Evolutionary conservation across 2,113 vertebrate genomes (phyloP), one percentile per base, ranked within the genome.

Genomic region (Galemys pyrenaicus): DNA sequence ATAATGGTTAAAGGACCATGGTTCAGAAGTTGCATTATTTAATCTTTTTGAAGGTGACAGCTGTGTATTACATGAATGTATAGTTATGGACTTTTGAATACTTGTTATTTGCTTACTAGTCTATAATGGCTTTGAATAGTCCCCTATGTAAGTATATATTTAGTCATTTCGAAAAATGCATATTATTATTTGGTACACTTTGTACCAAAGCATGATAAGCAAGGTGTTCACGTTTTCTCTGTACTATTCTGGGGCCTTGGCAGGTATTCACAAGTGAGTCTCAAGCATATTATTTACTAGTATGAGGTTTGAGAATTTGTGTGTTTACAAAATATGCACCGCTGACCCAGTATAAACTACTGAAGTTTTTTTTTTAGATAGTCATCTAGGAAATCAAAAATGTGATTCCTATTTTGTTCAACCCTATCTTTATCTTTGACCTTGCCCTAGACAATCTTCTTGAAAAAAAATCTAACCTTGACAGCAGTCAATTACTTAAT

Each of bases 251-350:
- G 96, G 94, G 96, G 64, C 70, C 87, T 92, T 97, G 93, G 91
- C 96, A 98, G 89, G 73, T 97, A 98, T 98, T 98, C 97, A 95
- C 89, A 97, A 98, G 96, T 94, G 84, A 97, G 96, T 97, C 92
- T 98, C 97, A 98, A 98, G 97, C 96, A 97, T 92, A 97, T 98
- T 97, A 98, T 98, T 98, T 98, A 98, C 92, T 97, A 91, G 95
- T 96, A 96, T 97, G 97, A 96, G 92, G 91, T 97, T 94, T 98
- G 92, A 97, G 96, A 97, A 93, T 97, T 96, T 97, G 97, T 96
- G 95, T 98, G 94, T 97, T 97, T 95, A 82, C 95, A 97, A 98
- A 98, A 92, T 97, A 97, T 95, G 64, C 60, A 95, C 96, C 97
- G 94, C 91, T 97, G 39, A 35, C 58, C 37, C 35, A 85, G 35